Percentiles rank a stretch among this genome's conserved stretches.
Conservation (phyloP, 2,888 invertebrate genomes). For the Ernsta delagoae region DNA sequence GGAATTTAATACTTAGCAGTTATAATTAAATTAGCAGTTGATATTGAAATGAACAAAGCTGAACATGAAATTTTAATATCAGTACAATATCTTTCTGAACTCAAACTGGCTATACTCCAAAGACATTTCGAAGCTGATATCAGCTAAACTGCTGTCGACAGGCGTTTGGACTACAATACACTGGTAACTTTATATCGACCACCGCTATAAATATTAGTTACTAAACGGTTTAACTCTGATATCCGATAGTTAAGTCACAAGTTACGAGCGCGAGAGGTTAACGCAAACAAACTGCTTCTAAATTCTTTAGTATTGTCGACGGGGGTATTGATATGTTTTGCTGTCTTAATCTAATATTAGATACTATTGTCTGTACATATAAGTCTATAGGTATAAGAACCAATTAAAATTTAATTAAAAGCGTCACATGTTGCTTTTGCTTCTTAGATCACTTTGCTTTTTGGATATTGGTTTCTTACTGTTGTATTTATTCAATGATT, state of each 20-base stretch:
- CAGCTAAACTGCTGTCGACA: conserved; percentile 29
- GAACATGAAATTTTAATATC: not conserved
- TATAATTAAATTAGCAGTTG: no score
- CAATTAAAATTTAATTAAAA: no score
- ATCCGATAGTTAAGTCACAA: conserved; percentile 38
- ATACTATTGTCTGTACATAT: no score
- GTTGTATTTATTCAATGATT: no score
- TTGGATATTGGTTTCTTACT: no score
- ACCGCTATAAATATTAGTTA: conserved; percentile 40
- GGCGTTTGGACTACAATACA: conserved; percentile 35
- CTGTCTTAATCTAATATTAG: no score
- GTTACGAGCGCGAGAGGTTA: conserved; percentile 28
- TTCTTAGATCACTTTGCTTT: no score
- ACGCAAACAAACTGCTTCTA: not conserved
- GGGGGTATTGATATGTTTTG: not conserved
- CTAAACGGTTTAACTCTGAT: conserved; percentile 43
- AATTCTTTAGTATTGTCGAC: not conserved
- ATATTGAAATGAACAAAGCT: not conserved
- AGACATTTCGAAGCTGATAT: conserved; percentile 32
- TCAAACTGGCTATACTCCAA: conserved; percentile 28
- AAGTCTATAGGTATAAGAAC: no score
- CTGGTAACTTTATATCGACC: conserved; percentile 43
- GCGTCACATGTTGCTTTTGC: no score
- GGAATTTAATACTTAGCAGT: no score
- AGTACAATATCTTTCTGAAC: conserved; percentile 14